Conservation (phyloP, 2,888 invertebrate species). For the Amiota minor region DNA sequence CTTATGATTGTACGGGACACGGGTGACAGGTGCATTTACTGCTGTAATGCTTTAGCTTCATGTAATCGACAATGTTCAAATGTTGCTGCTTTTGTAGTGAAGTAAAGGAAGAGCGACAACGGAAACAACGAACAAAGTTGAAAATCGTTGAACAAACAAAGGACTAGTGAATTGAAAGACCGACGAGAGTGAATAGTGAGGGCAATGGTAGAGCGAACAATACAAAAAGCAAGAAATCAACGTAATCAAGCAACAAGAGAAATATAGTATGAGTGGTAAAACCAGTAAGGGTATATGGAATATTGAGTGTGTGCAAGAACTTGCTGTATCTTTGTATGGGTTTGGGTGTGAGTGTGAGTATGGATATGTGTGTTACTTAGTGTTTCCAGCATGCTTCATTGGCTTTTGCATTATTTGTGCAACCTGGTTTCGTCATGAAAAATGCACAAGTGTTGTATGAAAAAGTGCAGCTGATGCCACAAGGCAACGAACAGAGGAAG, state of each 20-base stretch:
- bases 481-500: background rate
- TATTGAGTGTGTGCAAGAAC: background rate
- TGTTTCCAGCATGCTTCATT: conserved; percentile 62
- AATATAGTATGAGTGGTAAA: background rate
- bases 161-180: conserved; percentile 1
- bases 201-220: too few relatives aligned
- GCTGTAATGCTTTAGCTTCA: conserved; percentile 1
- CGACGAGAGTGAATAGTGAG: background rate
- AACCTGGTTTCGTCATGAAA: conserved; percentile 68
- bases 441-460: conserved; percentile 63
- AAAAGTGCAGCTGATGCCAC: conserved; percentile 60
- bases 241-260: conserved; percentile 23
- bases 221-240: conserved; percentile 20
- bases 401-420: conserved; percentile 69
- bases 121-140: conserved; percentile 49
- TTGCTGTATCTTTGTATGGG: background rate
- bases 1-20: background rate
- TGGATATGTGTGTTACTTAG: conserved; percentile 9
- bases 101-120: conserved; percentile 1
- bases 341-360: background rate
- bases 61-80: conserved; percentile 33
- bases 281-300: background rate
- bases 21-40: background rate
- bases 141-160: conserved; percentile 55
- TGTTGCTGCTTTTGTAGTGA: background rate